phyloP scores from a whole-genome alignment of 2,113 vertebrate species.

The Astur gentilis region DNA sequence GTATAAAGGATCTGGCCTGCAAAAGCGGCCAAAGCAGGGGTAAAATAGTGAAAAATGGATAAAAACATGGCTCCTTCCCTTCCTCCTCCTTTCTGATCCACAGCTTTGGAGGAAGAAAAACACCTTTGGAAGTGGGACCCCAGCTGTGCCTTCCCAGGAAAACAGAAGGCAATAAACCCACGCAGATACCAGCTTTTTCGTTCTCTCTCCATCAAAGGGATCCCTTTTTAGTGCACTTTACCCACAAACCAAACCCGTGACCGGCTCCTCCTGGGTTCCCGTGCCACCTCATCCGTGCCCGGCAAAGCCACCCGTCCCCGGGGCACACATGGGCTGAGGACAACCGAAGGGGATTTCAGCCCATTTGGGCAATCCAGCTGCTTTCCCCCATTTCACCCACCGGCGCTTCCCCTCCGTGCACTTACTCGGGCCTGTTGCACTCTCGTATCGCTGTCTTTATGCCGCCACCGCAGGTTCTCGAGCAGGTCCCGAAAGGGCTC shows the following conservation, averaged over 20 bases:
- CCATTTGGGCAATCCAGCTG: neutral
- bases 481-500: constrained; percentile 95
- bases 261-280: neutral
- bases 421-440: constrained; percentile 96
- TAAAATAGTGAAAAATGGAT: neutral
- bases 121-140: neutral
- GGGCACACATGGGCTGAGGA: too few species aligned
- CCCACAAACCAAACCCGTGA: neutral
- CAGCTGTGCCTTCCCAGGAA: neutral
- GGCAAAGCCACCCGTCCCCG: neutral
- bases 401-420: fast-evolving
- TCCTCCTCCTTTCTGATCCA: neutral
- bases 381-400: neutral
- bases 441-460: constrained; percentile 91
- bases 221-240: neutral
- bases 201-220: fast-evolving
- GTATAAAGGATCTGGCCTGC: neutral
- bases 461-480: constrained; percentile 91
- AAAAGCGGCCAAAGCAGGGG: neutral
- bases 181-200: neutral
- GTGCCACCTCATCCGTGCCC: fast-evolving
- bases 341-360: neutral
- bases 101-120: neutral
- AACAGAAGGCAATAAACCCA: neutral
- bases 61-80: neutral